Base-by-base conservation (phyloP, 2,888 invertebrate genomes). In the Diogma glabrata region DNA sequence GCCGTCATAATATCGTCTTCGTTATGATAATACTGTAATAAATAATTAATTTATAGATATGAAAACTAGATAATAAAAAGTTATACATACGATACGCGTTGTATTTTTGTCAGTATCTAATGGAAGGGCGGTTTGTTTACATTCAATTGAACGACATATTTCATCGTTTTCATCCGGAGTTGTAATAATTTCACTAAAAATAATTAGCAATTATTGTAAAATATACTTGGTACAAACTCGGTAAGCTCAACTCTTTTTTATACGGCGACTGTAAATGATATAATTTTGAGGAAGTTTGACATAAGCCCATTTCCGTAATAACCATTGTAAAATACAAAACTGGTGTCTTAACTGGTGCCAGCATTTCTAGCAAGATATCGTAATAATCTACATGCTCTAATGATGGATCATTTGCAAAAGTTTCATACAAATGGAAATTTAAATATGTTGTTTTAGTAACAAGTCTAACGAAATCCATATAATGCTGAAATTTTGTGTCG, bases 301-400 rank as follows among this genome's bases (percentile, higher is more conserved):
- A 68, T 23, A 67, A 50, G 6, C 68, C 69, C 47, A 59, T 57
- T 56, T 68, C 68, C 1, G 66, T 67, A 3, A 67, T 61, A 5
- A 61, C 62, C 2, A 60, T 57, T 33, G 48, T 30, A 48, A 22
- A 4, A 60, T 64, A 54, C 58, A 56, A 8, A 30, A 50, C 49
- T 4, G 53, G 50, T 10, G 17, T 26, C 19, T 46, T 43, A 7
- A 51, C 51, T 3, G 46, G 17, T 10, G 49, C 47, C 0, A 54
- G 20, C 8, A 38, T 48, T 48, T 30, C 47, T 22, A 12, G 36
- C 40, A 64, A 43, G 1, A 60, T 52, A 3, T 62, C 51, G n/a
- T 60, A 52, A 49, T 60, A 59, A 4, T 61, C 45, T 6, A 65
- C 4, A n/a, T 59, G 45, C 14, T 54, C 46, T n/a, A 68, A 20